Evolutionary conservation across 2,797 vertebrate species (phyloP).

Genomic region (Alectoris magna): DNA sequence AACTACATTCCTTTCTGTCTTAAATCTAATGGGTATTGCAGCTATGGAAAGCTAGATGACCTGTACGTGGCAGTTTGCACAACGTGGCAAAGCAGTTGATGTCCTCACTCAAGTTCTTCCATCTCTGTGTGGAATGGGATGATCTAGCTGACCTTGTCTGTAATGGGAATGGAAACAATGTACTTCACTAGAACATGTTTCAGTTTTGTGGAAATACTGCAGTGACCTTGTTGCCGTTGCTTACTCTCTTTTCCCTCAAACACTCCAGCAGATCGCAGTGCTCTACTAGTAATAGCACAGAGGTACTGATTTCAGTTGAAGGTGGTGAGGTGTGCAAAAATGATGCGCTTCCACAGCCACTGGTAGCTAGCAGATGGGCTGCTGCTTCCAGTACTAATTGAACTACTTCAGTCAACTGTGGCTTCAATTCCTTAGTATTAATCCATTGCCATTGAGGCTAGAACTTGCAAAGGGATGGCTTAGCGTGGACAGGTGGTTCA

Average conservation of each 20-base stretch:
- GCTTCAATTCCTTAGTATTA: neutral
- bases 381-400: constrained; percentile 1
- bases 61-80: neutral
- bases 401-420: neutral
- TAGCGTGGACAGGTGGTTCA: neutral
- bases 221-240: neutral
- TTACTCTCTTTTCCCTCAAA: neutral
- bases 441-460: neutral
- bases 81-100: neutral
- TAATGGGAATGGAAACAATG: neutral
- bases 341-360: neutral
- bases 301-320: neutral
- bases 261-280: neutral
- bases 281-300: neutral
- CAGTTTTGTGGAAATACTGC: neutral
- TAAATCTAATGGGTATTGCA: neutral
- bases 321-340: neutral
- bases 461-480: neutral
- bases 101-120: neutral
- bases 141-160: neutral
- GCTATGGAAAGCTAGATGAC: neutral
- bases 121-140: neutral
- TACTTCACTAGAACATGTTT: neutral
- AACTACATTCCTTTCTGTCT: neutral
- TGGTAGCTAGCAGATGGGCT: constrained; percentile 45